Evolutionary conservation across 1,140 invertebrate species (phyloP), one percentile per base, ranked within the genome.

Genomic region (Zaprionus vittiger): DNA sequence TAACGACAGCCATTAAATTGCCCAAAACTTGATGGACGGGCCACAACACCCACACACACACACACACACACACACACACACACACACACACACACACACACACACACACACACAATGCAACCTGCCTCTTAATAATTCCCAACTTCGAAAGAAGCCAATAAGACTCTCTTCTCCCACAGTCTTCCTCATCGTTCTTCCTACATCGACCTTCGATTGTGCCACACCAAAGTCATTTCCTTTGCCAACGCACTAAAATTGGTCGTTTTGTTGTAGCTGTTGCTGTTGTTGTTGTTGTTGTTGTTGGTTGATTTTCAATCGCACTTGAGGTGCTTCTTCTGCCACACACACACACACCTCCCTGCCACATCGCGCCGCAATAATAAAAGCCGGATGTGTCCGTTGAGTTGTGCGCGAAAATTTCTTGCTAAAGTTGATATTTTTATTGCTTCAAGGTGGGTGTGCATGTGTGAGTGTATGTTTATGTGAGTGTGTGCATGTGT

Each of bases 311-410:
- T 86, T 77, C 62, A 86, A 87, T 87, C 73, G 84, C 81, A 89
- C 84, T 84, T 87, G 71, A 79, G 71, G 83, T 70, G 85, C 78
- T 87, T 81, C 83, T 70, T n/a, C 41, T 7, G 6, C 15, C 41
- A 44, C 41, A 44, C n/a, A n/a, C 15, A 14, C 34, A 37, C 34
- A 80, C 83, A 87, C 47, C 47, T 73, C 77, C 38, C 34, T 52
- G 66, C 62, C 24, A 37, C 31, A 24, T 20, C 20, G 6, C 34
- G 24, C 24, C 24, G 15, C 31, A 71, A 87, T 83, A 72, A 80
- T 86, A 82, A 82, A 82, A 82, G 69, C 77, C 83, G 80, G 83
- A 86, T 87, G 77, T 83, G 77, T 83, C 80, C 77, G 82, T 87
- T 85, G 74, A 86, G 77, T 61, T 73, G 79, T 68, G 65, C 22